Evolutionary conservation across 2,888 invertebrate species (phyloP).

Genomic region (Pyralis farinalis): DNA sequence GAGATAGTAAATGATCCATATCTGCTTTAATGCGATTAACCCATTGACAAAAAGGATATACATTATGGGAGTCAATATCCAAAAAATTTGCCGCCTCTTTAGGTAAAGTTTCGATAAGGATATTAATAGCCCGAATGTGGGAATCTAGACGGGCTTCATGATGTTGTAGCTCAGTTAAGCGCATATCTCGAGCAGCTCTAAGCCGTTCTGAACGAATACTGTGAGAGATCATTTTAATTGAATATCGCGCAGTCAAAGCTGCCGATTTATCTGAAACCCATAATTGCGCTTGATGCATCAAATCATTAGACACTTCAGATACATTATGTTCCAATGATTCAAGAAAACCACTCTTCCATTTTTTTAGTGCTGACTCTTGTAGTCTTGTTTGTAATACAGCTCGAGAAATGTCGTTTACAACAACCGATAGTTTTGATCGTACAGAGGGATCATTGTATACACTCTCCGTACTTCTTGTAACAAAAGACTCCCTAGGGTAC

Average conservation of each 20-base stretch:
- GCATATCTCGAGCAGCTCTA: conserved; percentile 39
- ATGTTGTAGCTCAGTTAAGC: conserved; percentile 44
- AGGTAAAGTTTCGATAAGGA: conserved; percentile 40
- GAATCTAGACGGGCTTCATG: conserved; percentile 51
- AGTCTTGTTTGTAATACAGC: conserved; percentile 52
- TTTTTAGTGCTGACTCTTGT: conserved; percentile 44
- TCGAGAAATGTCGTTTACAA: conserved; percentile 26
- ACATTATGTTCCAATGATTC: conserved; percentile 54
- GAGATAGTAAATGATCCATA: conserved; percentile 31
- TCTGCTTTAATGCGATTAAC: conserved; percentile 35
- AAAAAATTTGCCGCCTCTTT: conserved; percentile 39
- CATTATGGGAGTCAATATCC: conserved; percentile 35
- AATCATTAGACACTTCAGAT: conserved; percentile 41
- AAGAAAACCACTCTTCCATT: conserved; percentile 62
- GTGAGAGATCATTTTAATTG: conserved; percentile 54
- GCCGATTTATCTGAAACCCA: conserved; percentile 53
- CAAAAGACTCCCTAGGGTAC: conserved; percentile 31
- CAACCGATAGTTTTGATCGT: background rate
- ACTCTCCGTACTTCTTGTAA: conserved; percentile 10
- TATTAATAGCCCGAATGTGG: conserved; percentile 49
- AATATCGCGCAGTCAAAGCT: conserved; percentile 48
- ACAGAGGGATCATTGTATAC: conserved; percentile 8
- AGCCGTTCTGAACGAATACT: conserved; percentile 53
- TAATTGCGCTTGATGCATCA: conserved; percentile 40
- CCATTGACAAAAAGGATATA: conserved; percentile 53